Conservation (phyloP, 1,140 invertebrate genomes). For the Drosophila takahashii region DNA sequence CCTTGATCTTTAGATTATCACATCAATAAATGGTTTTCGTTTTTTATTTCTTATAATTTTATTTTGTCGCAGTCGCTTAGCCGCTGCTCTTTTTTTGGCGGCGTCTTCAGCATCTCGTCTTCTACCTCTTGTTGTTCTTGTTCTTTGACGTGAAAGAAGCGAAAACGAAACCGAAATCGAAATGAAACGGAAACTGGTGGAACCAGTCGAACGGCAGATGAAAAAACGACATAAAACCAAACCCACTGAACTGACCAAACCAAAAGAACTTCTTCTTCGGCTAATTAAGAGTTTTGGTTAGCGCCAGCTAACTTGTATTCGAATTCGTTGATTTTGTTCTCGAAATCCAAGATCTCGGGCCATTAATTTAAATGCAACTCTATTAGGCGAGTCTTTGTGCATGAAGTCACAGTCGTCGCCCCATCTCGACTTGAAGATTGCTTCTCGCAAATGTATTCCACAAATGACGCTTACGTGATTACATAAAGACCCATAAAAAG, state of each 20-base stretch:
- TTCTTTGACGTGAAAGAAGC: constrained; percentile 62
- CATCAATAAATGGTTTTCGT: constrained; percentile 76
- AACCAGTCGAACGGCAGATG: constrained; percentile 64
- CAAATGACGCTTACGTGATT: constrained; percentile 70
- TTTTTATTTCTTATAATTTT: constrained; percentile 35
- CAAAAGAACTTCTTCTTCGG: constrained; percentile 74
- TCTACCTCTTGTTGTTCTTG: constrained; percentile 48
- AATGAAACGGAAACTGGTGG: constrained; percentile 68
- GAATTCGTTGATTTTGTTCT: not conserved
- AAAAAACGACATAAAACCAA: constrained; percentile 20
- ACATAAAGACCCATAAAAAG: constrained; percentile 68
- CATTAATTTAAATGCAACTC: constrained; percentile 52
- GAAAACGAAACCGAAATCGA: constrained; percentile 66
- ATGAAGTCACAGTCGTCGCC: constrained; percentile 21
- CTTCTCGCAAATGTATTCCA: constrained; percentile 29
- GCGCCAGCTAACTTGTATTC: constrained; percentile 27
- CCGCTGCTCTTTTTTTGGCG: constrained; percentile 46
- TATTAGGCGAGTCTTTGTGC: constrained; percentile 23
- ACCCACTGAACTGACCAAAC: constrained; percentile 11
- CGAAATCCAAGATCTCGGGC: constrained; percentile 1
- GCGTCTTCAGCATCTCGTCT: constrained; percentile 35
- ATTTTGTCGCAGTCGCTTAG: constrained; percentile 38
- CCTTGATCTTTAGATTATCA: constrained; percentile 82
- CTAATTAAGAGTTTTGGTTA: constrained; percentile 67
- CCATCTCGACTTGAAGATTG: not conserved